Evolutionary conservation across 2,113 vertebrate species (phyloP), one percentile per base, ranked within the genome.

Genomic region (Hippoglossus stenolepis): DNA sequence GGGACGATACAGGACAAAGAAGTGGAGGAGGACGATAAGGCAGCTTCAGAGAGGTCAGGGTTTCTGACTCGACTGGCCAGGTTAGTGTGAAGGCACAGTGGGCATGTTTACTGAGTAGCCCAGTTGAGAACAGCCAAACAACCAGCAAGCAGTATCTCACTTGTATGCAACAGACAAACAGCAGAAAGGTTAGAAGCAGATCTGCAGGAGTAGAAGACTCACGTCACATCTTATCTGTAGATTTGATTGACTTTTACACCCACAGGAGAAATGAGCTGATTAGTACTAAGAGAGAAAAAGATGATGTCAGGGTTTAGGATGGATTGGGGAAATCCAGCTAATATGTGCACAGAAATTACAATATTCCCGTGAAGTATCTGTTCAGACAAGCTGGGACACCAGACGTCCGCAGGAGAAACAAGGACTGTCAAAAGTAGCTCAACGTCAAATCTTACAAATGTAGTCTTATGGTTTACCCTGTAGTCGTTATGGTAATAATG

Each of bases 261-360:
- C 49, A 67, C 38, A 6, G 67, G 70, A 73, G 68, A 69, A 59
- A 78, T 18, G 11, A 67, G 71, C 60, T 77, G 68, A 82, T 74
- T 65, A 68, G 59, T 72, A 5, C 59, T 13, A 61, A 9, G 51
- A 9, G 20, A 18, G 51, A 14, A 67, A 38, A 61, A 35, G 56
- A 58, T 38, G 70, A 77, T 79, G 76, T 79, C 78, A 85, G 60
- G 13, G 67, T 84, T 73, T 66, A 53, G 66, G 83, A 56, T 11
- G 66, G 71, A 76, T 80, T 9, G 60, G 88, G 87, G 83, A 90
- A 91, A 82, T 90, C 90, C 88, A 87, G 77, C 53, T 69, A 6
- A 66, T 75, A 65, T 53, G 31, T 49, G 26, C 26, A 31, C 70
- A 78, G 53, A 86, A 68, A 69, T 85, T 9, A 67, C 23, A 81